Percentiles rank a stretch among this genome's conserved stretches.
Evolutionary conservation across 1,140 invertebrate species (phyloP).

Genomic region (Drosophila funebris): DNA sequence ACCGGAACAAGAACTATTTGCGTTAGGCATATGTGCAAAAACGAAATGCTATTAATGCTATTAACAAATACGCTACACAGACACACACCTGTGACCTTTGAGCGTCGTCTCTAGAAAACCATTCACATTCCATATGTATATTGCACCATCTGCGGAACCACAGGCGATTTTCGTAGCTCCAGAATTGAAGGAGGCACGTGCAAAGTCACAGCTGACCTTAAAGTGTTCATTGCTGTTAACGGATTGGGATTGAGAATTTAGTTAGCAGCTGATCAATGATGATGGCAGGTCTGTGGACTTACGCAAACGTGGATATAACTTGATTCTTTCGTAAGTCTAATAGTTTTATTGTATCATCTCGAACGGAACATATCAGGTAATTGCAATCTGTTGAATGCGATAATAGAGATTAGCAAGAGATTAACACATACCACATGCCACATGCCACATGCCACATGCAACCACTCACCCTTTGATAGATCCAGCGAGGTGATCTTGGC

Average conservation of each 20-base stretch:
- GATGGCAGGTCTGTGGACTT: constrained; percentile 73
- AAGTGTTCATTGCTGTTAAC: constrained; percentile 94
- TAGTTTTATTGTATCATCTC: constrained; percentile 97
- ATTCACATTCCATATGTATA: constrained; percentile 96
- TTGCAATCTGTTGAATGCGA: constrained; percentile 89
- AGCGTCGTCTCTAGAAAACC: constrained; percentile 92
- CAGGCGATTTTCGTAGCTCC: constrained; percentile 94
- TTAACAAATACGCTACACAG: too few relatives aligned
- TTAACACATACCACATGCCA: not conserved
- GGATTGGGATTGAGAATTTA: not conserved
- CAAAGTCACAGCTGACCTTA: constrained; percentile 97
- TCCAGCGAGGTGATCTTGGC: constrained; percentile 98
- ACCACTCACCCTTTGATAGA: constrained; percentile 93
- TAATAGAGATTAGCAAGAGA: not conserved
- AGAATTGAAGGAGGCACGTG: constrained; percentile 95
- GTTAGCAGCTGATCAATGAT: too few relatives aligned
- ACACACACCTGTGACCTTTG: constrained; percentile 95
- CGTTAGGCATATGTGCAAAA: constrained; percentile 34
- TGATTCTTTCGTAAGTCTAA: constrained; percentile 97
- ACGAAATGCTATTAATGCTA: not conserved
- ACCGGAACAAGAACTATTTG: constrained; percentile 60
- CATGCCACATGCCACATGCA: too few relatives aligned
- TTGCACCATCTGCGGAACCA: constrained; percentile 94
- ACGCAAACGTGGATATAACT: constrained; percentile 95
- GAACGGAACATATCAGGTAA: constrained; percentile 94